Conservation (phyloP, 2,113 vertebrate species). For the Zosterops hypoxanthus region DNA sequence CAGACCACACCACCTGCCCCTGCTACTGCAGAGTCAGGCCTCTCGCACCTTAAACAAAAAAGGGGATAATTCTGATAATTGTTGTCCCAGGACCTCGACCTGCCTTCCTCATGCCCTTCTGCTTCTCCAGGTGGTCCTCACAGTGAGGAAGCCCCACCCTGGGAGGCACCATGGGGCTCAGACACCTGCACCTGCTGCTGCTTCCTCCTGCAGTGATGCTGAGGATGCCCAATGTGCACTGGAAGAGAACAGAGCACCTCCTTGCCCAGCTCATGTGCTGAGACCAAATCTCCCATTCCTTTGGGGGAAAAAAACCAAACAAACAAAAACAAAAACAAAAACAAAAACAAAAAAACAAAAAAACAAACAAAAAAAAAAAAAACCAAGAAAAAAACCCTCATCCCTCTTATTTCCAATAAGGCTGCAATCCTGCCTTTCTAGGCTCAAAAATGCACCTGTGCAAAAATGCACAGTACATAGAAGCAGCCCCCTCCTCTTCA, state of each 20-base stretch:
- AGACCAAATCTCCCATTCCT: neutral
- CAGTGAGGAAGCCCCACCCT: neutral
- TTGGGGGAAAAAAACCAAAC: fast-evolving
- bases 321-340: too few species aligned
- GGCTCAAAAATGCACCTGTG: fast-evolving
- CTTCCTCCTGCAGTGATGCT: fast-evolving
- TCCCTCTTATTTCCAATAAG: neutral
- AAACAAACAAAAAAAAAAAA: too few species aligned
- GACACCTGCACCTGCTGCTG: neutral
- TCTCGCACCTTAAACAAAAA: neutral
- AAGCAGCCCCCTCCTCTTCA: fast-evolving
- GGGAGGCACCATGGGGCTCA: neutral
- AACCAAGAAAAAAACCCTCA: neutral
- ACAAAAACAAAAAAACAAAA: too few species aligned
- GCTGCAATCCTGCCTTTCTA: neutral
- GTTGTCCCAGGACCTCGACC: fast-evolving
- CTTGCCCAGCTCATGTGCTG: fast-evolving
- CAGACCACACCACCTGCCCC: neutral
- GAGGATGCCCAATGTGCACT: fast-evolving
- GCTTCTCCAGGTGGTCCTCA: neutral
- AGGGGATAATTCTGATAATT: neutral
- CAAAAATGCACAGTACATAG: fast-evolving
- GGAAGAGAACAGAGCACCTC: too few species aligned
- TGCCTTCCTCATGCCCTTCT: neutral
- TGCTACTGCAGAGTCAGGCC: neutral